These are phyloP conservation scores for Cepaea nemoralis DNA, from an alignment of 1,140 invertebrate species.

Conservation along the genomic window DNA sequence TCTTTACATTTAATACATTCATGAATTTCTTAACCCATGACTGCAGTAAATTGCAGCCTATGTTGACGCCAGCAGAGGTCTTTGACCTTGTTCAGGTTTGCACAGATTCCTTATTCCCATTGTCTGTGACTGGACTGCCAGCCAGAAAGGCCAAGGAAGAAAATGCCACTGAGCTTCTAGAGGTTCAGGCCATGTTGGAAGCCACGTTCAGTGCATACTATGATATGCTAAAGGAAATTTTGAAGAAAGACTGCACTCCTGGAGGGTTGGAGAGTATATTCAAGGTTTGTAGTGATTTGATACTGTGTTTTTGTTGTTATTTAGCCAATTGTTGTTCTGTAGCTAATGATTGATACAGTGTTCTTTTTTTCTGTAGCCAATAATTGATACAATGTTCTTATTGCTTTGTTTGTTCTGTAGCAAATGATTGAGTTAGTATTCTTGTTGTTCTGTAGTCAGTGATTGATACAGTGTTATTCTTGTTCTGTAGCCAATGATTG, in stretches of 20 bases:
- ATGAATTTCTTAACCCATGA: neutral
- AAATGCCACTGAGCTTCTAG: slow-evolving; percentile 52
- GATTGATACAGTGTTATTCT: too few species aligned
- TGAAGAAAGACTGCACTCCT: slow-evolving; percentile 80
- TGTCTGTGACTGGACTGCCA: slow-evolving; percentile 59
- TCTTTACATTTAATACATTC: too few species aligned
- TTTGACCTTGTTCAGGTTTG: slow-evolving; percentile 71
- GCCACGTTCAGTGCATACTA: slow-evolving; percentile 62
- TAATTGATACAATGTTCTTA: too few species aligned
- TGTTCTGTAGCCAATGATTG: too few species aligned
- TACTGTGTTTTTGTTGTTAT: too few species aligned
- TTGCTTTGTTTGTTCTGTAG: too few species aligned
- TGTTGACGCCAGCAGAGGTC: slow-evolving; percentile 73
- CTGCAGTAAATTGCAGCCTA: slow-evolving; percentile 75
- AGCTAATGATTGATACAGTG: too few species aligned
- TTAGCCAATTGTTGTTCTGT: too few species aligned
- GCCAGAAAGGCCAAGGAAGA: slow-evolving; percentile 62
- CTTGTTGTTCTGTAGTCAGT: too few species aligned
- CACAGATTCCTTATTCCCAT: slow-evolving; percentile 69
- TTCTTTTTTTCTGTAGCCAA: too few species aligned
- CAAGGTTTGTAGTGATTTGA: slow-evolving; percentile 72
- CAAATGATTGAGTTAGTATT: too few species aligned
- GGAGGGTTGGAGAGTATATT: slow-evolving; percentile 81
- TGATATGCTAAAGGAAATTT: slow-evolving; percentile 78
- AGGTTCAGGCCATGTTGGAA: slow-evolving; percentile 60